These are phyloP conservation scores for Ectobius pallidus DNA, from an alignment of 2,888 invertebrate genomes.

Conservation along the genomic window DNA sequence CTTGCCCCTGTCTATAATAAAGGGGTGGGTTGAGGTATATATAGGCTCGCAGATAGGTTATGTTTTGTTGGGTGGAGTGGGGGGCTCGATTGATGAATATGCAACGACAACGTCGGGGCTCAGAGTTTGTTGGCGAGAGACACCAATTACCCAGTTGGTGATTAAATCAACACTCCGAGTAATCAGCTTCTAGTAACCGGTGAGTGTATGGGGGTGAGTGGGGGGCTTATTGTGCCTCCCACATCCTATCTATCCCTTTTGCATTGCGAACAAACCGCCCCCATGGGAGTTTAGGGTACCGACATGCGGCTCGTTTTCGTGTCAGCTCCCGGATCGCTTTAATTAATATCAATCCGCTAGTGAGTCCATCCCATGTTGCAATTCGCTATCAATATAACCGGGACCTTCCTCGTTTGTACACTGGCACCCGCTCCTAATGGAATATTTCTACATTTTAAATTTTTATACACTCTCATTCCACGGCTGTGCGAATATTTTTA, in stretches of 20 bases:
- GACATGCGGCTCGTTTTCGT: slow-evolving; percentile 3
- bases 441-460: slow-evolving; percentile 23
- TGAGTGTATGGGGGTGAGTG: slow-evolving; percentile 12
- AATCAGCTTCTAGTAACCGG: slow-evolving; percentile 43
- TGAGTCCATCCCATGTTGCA: background rate
- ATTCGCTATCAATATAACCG: background rate
- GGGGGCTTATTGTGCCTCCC: slow-evolving; percentile 20
- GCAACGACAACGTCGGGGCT: slow-evolving; percentile 33
- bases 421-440: background rate
- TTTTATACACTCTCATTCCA: background rate
- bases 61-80: slow-evolving; percentile 1
- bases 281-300: slow-evolving; percentile 29
- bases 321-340: slow-evolving; percentile 35
- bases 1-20: slow-evolving; percentile 18
- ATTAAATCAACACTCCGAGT: slow-evolving; percentile 47
- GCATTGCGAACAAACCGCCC: slow-evolving; percentile 37
- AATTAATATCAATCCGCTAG: slow-evolving; percentile 44
- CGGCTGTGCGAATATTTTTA: background rate
- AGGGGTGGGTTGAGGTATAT: background rate
- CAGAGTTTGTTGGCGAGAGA: slow-evolving; percentile 38
- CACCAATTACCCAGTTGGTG: slow-evolving; percentile 46
- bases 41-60: slow-evolving; percentile 2
- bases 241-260: background rate
- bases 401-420: background rate
- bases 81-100: slow-evolving; percentile 41